Evolutionary conservation across 1,140 invertebrate genomes (phyloP).

Genomic region (Nebria ingens): DNA sequence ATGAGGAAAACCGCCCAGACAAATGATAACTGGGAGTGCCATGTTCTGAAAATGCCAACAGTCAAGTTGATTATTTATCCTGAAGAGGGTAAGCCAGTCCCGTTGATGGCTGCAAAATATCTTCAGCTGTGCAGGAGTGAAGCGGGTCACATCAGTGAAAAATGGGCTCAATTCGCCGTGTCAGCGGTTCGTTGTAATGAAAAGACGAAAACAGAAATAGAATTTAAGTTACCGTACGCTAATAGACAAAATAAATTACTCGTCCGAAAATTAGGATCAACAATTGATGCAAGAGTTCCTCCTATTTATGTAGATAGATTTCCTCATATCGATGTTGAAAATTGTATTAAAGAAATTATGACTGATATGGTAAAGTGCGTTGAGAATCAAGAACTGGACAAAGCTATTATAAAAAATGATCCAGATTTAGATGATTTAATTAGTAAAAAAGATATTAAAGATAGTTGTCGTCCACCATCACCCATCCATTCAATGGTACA

Average conservation of each 20-base stretch:
- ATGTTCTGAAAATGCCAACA: constrained; percentile 28
- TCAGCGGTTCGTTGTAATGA: constrained; percentile 22
- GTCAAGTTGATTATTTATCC: constrained; percentile 29
- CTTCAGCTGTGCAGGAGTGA: constrained; percentile 17
- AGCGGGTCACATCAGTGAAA: constrained; percentile 21
- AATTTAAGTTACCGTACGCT: constrained; percentile 28
- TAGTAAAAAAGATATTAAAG: constrained; percentile 11
- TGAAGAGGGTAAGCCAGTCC: constrained; percentile 26
- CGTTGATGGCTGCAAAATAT: constrained; percentile 20
- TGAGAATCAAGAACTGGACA: constrained; percentile 29
- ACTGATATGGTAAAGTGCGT: constrained; percentile 29
- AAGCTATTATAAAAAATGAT: constrained; percentile 26
- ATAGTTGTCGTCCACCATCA: neutral
- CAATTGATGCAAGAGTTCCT: no score
- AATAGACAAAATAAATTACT: constrained; percentile 29
- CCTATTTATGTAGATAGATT: constrained; percentile 11
- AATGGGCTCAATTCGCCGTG: constrained; percentile 32
- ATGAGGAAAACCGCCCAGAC: constrained; percentile 18
- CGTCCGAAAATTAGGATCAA: constrained; percentile 25
- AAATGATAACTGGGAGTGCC: constrained; percentile 22
- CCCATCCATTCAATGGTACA: constrained; percentile 13
- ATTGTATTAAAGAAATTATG: constrained; percentile 23
- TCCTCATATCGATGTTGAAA: constrained; percentile 13
- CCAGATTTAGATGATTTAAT: constrained; percentile 14
- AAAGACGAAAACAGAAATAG: constrained; percentile 19